Base-by-base conservation (phyloP, 2,888 invertebrate genomes). In the Gryllus longicercus region DNA sequence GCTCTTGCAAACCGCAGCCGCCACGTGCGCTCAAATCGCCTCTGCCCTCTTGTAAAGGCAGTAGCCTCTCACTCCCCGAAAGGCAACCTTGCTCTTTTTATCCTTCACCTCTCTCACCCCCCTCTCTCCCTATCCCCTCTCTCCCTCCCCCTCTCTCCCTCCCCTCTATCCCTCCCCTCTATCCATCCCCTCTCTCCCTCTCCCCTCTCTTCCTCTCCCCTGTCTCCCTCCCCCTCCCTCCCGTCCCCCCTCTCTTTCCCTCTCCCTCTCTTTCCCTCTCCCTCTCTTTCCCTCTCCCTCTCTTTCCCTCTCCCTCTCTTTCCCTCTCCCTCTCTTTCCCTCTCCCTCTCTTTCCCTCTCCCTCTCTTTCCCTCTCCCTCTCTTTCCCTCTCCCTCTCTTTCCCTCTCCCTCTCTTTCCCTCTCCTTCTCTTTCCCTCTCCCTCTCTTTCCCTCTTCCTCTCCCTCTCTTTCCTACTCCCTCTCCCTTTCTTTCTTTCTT, bases 351-450 rank as follows among this genome's bases (percentile, higher is more conserved):
- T 79, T 23, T 51, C 51, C 12, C 38, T n/a, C 74, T 74, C 75
- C 14, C 51, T 78, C 74, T 23, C 21, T 51, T 23, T 80, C 76
- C 38, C 3, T 79, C 76, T 79, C 79, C 38, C 49, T 74, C 63
- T 80, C 78, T 74, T 51, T 50, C 74, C 50, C 76, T 38, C 63
- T 18, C 51, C 25, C 76, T 75, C 50, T 79, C 79, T 50, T 21
- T 50, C 25, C 50, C 74, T 75, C 50, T 50, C 23, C 50, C 80
- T 74, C 38, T 38, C 50, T 25, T 21, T 80, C 78, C 2, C 16
- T 50, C 80, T 79, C 74, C 1, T 12, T 38, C 50, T 79, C 78
- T 51, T 18, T 25, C 78, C 63, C 50, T 49, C 25, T 25, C 2
- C 25, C 77, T 77, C 2, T 25, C 25, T 2, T 0, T 25, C 25